These are phyloP conservation scores for Brachirus orientalis DNA, from an alignment of 2,113 vertebrate genomes.

Conservation along the genomic window DNA sequence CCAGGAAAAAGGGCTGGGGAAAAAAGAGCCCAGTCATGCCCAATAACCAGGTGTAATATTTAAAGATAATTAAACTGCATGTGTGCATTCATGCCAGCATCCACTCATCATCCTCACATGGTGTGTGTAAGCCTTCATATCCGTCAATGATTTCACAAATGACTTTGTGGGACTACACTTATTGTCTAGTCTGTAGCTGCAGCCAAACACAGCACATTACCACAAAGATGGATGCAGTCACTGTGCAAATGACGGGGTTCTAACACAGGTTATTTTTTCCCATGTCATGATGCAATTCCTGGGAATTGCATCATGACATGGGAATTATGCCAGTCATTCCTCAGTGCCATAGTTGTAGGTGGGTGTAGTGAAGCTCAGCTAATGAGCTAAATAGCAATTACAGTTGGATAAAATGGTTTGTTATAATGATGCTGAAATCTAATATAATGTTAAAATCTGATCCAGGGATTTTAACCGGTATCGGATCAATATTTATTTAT, in stretches of 20 bases:
- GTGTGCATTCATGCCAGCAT: constrained; percentile 6
- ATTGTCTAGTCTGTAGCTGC: constrained; percentile 24
- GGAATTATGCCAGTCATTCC: too few relatives aligned
- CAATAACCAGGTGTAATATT: constrained; percentile 8
- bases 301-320: constrained; percentile 60
- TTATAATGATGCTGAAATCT: too few relatives aligned
- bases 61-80: constrained; percentile 3
- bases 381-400: too few relatives aligned
- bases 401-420: too few relatives aligned
- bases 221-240: constrained; percentile 53
- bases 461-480: too few relatives aligned
- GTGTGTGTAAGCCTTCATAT: constrained; percentile 13
- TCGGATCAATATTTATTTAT: background rate
- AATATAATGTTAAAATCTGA: too few relatives aligned
- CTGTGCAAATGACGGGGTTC: constrained; percentile 52
- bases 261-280: too few relatives aligned
- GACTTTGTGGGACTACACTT: constrained; percentile 34
- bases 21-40: background rate
- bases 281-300: too few relatives aligned
- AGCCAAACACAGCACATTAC: constrained; percentile 41
- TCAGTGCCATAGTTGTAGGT: too few relatives aligned
- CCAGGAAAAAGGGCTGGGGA: background rate
- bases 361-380: too few relatives aligned
- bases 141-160: constrained; percentile 34
- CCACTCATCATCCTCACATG: background rate